Evolutionary conservation across 1,140 invertebrate genomes (phyloP).

Genomic region (Pogonomyrmex californicus): DNA sequence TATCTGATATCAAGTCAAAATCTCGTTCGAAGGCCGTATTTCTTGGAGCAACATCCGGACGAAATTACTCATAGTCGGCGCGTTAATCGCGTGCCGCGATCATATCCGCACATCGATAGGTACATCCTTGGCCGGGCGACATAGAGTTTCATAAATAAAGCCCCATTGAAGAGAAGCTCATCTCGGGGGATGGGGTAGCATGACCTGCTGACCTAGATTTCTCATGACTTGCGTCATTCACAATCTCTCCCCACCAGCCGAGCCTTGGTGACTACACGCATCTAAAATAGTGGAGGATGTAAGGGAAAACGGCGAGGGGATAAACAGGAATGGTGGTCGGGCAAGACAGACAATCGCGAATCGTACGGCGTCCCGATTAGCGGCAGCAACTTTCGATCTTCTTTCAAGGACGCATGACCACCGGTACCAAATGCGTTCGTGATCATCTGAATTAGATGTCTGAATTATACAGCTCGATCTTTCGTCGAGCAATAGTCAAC

Average conservation of each 20-base stretch:
- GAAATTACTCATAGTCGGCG: slow-evolving; percentile 47
- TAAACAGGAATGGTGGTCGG: slow-evolving; percentile 46
- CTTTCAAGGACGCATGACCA: slow-evolving; percentile 67
- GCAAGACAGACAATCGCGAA: slow-evolving; percentile 55
- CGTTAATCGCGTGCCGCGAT: not conserved
- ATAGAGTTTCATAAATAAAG: slow-evolving; percentile 83
- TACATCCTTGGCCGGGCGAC: slow-evolving; percentile 68
- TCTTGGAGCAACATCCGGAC: slow-evolving; percentile 10
- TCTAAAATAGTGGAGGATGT: slow-evolving; percentile 66
- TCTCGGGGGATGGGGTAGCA: slow-evolving; percentile 80
- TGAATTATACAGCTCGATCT: not conserved
- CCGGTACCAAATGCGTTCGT: slow-evolving; percentile 19
- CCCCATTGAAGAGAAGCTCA: slow-evolving; percentile 83
- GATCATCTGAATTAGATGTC: not conserved
- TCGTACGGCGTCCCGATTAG: slow-evolving; percentile 44
- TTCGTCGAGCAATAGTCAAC: not conserved
- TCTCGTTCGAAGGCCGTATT: slow-evolving; percentile 15
- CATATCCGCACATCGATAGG: slow-evolving; percentile 39
- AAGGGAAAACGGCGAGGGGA: slow-evolving; percentile 47
- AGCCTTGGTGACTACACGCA: slow-evolving; percentile 72
- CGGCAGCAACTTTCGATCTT: slow-evolving; percentile 58
- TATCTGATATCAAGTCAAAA: not conserved
- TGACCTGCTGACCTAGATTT: slow-evolving; percentile 86
- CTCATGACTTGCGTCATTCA: slow-evolving; percentile 86
- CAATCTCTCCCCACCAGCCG: slow-evolving; percentile 80